Percentiles rank a stretch among this genome's conserved stretches.
Evolutionary conservation across 2,888 invertebrate species (phyloP).

Genomic region (Yponomeuta sedellus): DNA sequence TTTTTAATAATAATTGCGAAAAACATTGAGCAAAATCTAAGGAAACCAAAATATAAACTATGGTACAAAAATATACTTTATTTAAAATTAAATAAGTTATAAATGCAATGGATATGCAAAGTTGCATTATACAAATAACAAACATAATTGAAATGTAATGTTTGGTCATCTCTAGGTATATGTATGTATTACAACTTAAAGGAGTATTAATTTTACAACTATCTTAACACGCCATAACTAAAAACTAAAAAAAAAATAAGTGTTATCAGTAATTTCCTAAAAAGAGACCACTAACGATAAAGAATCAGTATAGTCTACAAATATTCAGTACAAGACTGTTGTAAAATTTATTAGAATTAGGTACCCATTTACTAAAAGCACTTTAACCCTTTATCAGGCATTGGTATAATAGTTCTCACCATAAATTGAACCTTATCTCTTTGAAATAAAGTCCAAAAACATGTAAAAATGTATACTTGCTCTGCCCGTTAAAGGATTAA

Average conservation of each 20-base stretch:
- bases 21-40: slow-evolving; percentile 53
- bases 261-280: not conserved
- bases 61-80: slow-evolving; percentile 7
- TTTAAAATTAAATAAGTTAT: slow-evolving; percentile 25
- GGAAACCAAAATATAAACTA: slow-evolving; percentile 24
- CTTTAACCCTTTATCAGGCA: no score
- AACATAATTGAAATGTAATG: slow-evolving; percentile 11
- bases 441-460: no score
- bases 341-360: no score
- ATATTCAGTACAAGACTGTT: no score
- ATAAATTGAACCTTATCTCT: no score
- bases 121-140: slow-evolving; percentile 15
- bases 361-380: not conserved
- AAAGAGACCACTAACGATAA: not conserved
- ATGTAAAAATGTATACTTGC: no score
- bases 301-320: no score
- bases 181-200: slow-evolving; percentile 2
- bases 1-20: not conserved
- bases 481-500: no score
- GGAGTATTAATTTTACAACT: not conserved
- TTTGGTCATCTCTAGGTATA: slow-evolving; percentile 15
- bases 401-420: no score
- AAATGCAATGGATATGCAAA: slow-evolving; percentile 55
- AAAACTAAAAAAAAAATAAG: not conserved
- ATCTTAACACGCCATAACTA: slow-evolving; percentile 6